phyloP scores from a whole-genome alignment of 2,797 vertebrate genomes.

The Sardinella longiceps region DNA sequence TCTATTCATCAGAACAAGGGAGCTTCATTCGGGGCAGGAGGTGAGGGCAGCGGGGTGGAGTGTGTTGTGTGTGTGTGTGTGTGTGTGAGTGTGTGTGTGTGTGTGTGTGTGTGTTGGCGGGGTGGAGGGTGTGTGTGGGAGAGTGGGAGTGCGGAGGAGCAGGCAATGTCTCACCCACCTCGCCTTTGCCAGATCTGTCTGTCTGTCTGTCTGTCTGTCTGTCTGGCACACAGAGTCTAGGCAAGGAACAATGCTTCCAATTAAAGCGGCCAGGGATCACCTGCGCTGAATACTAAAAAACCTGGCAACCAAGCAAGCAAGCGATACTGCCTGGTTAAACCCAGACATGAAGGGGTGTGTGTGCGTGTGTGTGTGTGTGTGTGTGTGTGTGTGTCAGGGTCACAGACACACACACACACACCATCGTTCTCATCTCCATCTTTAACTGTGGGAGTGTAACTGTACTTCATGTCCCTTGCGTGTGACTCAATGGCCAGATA shows the following conservation, averaged over 20 bases:
- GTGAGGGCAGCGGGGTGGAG: neutral
- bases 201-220: neutral
- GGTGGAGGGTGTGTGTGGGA: neutral
- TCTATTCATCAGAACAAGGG: constrained; percentile 20
- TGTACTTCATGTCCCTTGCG: neutral
- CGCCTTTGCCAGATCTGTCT: neutral
- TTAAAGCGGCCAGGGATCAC: constrained; percentile 13
- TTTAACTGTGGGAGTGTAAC: neutral
- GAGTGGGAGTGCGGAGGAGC: neutral
- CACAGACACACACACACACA: neutral
- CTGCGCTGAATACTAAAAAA: constrained; percentile 8
- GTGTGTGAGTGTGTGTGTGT: neutral
- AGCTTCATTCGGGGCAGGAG: neutral
- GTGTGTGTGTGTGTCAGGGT: too few relatives aligned
- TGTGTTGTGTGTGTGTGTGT: neutral
- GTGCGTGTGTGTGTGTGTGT: too few relatives aligned
- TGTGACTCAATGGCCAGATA: neutral
- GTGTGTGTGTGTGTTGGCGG: too few relatives aligned
- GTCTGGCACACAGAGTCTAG: neutral
- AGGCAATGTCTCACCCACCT: neutral
- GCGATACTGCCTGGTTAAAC: constrained; percentile 1
- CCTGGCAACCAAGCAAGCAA: neutral
- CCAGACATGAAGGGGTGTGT: neutral
- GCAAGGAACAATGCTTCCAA: constrained; percentile 8
- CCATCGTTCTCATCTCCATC: neutral